These are phyloP conservation scores for Pithys albifrons DNA, from an alignment of 2,113 vertebrate species.

Conservation along the genomic window DNA sequence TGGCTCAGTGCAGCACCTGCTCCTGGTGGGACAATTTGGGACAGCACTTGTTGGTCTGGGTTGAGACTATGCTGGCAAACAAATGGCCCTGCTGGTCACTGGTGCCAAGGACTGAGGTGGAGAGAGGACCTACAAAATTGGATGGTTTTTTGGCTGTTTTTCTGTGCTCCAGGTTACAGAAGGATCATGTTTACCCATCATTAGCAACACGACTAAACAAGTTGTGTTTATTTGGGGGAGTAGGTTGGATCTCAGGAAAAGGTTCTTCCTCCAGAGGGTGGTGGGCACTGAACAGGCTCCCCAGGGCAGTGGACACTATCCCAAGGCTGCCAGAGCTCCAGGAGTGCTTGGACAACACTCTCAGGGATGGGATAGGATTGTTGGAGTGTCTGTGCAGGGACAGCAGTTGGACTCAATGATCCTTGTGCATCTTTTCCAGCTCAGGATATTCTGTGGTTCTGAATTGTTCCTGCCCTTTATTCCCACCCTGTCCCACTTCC, in stretches of 20 bases:
- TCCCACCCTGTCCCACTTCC: not conserved
- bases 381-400: not conserved
- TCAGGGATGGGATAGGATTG: not conserved
- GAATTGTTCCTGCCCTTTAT: not conserved
- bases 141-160: not conserved
- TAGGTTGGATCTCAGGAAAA: not conserved
- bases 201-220: not conserved
- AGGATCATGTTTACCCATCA: accelerated
- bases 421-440: not conserved
- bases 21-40: not conserved
- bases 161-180: not conserved
- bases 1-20: accelerated
- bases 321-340: not conserved
- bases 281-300: accelerated
- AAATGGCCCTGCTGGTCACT: not conserved
- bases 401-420: not conserved
- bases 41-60: accelerated
- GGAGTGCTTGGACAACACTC: accelerated
- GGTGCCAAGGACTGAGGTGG: not conserved
- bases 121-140: not conserved
- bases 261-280: not conserved
- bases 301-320: accelerated
- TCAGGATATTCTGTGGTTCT: not conserved
- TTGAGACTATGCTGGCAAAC: not conserved
- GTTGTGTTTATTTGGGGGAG: not conserved